Base-by-base conservation (phyloP, 1,140 invertebrate species). In the Panulirus ornatus region DNA sequence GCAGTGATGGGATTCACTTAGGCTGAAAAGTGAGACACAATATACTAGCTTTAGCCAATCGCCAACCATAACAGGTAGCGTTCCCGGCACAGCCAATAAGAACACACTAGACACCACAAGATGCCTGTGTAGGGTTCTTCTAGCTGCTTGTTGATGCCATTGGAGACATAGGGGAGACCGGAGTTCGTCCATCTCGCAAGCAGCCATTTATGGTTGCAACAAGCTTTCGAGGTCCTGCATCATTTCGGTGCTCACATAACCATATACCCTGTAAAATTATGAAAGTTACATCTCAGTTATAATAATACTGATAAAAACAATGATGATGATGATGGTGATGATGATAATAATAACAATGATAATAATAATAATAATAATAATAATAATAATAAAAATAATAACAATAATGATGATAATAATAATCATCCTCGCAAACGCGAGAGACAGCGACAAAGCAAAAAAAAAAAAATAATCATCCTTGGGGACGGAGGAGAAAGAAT, bases 231-330 rank as follows among this genome's bases (percentile, higher is more conserved):
- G 97, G 98, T 91, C 98, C 98, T 92, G 97, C 98, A 93, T 97
- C 96, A 95, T 99, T 98, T 93, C 98, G 96, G 94, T 99, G 98
- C 95, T 99, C 98, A 95, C 98, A 99, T 89, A 99, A 95, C 98
- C 98, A 99, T 91, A 99, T 96, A 84, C 98, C 98, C 95, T 99
- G 85, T 40, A 66, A 75, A 63, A 34, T 71, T 27, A 30, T 3
- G 22, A 85, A 36, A 63, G 5, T 47, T 6, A 6, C 44, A 5
- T 47, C 5, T 6, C 5, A 47, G 44, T 14, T 6, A 47, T 47
- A 47, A 47, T 6, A 47, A 6, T 47, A 47, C 14, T 47, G 14
- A 5, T 6, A 47, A 47, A 6, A 47, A 47, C 5, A 47, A 47
- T 47, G 14, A 6, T 47, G 5, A 11, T 6, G 14, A 47, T 47